Base-by-base conservation (phyloP, 2,113 vertebrate species). In the Rhabdomys dilectus region DNA sequence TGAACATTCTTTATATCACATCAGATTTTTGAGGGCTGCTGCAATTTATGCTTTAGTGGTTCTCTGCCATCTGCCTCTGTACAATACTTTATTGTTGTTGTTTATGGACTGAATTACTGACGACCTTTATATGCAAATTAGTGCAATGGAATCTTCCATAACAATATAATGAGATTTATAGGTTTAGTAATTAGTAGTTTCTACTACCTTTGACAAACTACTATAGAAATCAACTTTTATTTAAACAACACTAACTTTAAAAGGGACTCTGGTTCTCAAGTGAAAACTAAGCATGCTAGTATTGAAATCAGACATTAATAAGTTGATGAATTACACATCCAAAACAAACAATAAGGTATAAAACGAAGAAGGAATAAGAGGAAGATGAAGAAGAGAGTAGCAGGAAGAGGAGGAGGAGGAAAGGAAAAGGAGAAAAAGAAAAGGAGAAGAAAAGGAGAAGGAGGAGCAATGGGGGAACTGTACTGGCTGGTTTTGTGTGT, bases 211-310 rank as follows among this genome's bases (percentile, higher is more conserved):
- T 95, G 62, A 87, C 4, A 91, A 87, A 94, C 73, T 68, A 62
- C 45, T 89, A 64, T n/a, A 95, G 56, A 87, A 93, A 91, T 62
- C 26, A 56, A 77, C 53, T 96, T 96, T 89, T 87, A 86, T 81
- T 89, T 91, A 77, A 39, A 89, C 42, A 42, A 15, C 2, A 66
- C 45, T 84, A 34, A 80, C 60, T 84, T 89, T 73, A 91, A 75
- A 84, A 31, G 87, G 36, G 42, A 48, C 1, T 77, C 24, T 86
- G 91, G 66, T 17, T 60, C 15, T 26, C 90, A 66, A 96, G 85
- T 70, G 24, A 91, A 90, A 97, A 12, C 19, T 56, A 81, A 36
- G 10, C 53, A 42, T 58, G 51, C 42, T n/a, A 16, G 22, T 73
- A 68, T 31, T 95, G 42, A 94, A 96, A 91, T 21, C 48, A 77